Base-by-base conservation (phyloP, 2,888 invertebrate species). In the Liodrosophila aerea region DNA sequence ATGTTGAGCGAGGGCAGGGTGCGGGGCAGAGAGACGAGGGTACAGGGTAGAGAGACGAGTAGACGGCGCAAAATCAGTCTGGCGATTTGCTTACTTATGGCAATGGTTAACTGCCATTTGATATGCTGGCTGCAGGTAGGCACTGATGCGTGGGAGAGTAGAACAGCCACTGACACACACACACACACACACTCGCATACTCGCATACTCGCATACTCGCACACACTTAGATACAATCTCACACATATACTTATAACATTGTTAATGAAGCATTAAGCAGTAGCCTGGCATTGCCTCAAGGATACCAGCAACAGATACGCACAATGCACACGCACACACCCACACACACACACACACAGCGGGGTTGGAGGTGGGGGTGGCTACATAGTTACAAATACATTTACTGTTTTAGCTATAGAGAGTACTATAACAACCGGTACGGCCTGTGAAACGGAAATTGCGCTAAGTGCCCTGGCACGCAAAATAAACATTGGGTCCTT, bases 201-300 rank as follows among this genome's bases (percentile, higher is more conserved):
- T 29, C 12, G 15, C 13, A 50, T 34, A 62, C 34, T 43, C 50
- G 41, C 12, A 50, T 16, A 36, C n/a, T 7, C 2, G 13, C 12
- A 40, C 30, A 40, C 2, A 16, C 1, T 34, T n/a, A 34, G 22
- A 4, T 22, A 22, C 22, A 2, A 22, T 22, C 22, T 22, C 39
- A 30, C 15, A 45, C 15, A 58, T 30, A 22, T 18, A 51, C 44
- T 33, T 37, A 33, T 18, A 53, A 56, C 56, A 64, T 65, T 54
- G 76, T 78, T 82, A 82, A 82, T 82, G 73, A 78, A 78, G 76
- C 82, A 75, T 78, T 71, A 76, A 71, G 67, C 49, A 66, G 54
- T 13, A 46, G 41, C 44, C 44, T 46, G 37, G 50, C 41, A 16
- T n/a, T 60, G 74, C 58, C 77, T 61, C 47, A 59, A 64, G 73